phyloP scores from a whole-genome alignment of 2,113 vertebrate species.

The Osmerus mordax region DNA sequence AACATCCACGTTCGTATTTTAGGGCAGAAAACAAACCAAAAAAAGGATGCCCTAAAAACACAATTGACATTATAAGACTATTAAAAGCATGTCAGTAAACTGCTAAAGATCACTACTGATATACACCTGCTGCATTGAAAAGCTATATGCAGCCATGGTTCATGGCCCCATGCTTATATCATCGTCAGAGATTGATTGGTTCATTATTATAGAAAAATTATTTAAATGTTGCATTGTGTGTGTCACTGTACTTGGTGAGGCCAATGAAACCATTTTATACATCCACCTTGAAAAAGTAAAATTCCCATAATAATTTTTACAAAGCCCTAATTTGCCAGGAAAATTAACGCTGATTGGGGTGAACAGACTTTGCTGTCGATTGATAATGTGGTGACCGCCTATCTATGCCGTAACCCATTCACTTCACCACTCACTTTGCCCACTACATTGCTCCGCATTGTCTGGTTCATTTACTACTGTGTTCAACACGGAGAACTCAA shows the following conservation, averaged over 20 bases:
- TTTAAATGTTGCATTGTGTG: slow-evolving; percentile 3
- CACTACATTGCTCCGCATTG: slow-evolving; percentile 40
- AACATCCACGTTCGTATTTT: no score
- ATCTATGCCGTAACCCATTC: neutral
- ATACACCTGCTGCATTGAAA: no score
- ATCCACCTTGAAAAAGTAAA: neutral
- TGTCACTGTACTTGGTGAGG: neutral
- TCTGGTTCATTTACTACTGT: slow-evolving; percentile 62
- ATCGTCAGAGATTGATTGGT: slow-evolving; percentile 1
- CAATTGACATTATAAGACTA: no score
- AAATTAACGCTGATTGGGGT: slow-evolving; percentile 26
- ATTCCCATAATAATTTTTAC: slow-evolving; percentile 9
- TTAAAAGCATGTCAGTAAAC: no score
- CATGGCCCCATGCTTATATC: neutral
- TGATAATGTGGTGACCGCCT: slow-evolving; percentile 20
- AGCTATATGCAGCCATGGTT: no score
- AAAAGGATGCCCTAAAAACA: no score
- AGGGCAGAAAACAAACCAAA: no score
- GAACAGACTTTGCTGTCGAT: slow-evolving; percentile 36
- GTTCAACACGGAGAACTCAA: slow-evolving; percentile 69
- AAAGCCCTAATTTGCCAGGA: slow-evolving; percentile 58
- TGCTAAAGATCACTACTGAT: no score
- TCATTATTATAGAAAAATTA: slow-evolving; percentile 15
- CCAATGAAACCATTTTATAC: neutral
- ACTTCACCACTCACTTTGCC: slow-evolving; percentile 10